phyloP scores from a whole-genome alignment of 2,888 invertebrate species.

The Ceriagrion tenellum region DNA sequence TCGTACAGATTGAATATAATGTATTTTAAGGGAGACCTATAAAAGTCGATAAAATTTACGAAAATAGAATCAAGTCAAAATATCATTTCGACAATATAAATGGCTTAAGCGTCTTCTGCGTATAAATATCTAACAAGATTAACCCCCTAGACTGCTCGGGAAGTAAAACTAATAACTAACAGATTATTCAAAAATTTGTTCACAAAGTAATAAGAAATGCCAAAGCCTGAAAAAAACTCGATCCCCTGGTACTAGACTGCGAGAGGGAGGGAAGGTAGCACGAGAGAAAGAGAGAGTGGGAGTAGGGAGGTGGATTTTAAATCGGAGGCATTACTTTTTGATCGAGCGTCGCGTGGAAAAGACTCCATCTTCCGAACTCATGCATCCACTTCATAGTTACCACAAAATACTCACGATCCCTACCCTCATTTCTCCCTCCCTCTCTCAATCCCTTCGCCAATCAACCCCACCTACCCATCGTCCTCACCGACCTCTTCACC shows the following conservation, averaged over 20 bases:
- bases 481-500: no score
- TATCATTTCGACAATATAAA: background rate
- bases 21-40: background rate
- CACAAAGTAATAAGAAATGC: background rate
- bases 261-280: background rate
- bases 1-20: background rate
- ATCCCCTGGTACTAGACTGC: background rate
- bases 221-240: background rate
- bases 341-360: conserved; percentile 1
- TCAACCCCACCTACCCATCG: background rate
- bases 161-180: background rate
- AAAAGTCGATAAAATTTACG: background rate
- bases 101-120: background rate
- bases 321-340: background rate
- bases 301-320: background rate
- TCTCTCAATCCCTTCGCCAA: background rate
- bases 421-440: background rate
- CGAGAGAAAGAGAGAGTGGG: background rate
- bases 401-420: background rate
- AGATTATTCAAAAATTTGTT: background rate
- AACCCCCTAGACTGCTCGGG: background rate
- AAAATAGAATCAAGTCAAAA: background rate
- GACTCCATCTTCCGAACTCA: background rate
- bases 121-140: background rate
- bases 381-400: background rate